Evolutionary conservation across 2,113 vertebrate genomes (phyloP), one percentile per base, ranked within the genome.

Genomic region (Protomyctophum bolini): DNA sequence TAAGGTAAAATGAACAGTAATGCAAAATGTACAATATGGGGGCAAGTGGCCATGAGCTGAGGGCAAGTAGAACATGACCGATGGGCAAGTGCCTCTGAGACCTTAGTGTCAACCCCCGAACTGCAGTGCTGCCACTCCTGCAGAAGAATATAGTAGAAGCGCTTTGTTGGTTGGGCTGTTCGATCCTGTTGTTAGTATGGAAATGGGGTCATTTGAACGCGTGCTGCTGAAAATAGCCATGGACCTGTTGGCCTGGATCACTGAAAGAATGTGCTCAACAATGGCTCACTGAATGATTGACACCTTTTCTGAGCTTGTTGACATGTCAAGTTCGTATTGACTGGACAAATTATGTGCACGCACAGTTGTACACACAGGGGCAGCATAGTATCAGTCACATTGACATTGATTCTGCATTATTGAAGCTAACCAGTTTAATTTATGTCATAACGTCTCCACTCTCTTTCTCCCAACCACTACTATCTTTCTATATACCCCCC

Each of bases 171-270:
- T 41, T 41, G 33, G 33, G 3, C 33, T 41, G 33, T 41, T 41
- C 10, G 29, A 55, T 54, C 21, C 1, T 54, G 56, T 64, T 3
- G 10, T 58, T 1, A 47, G 7, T 4, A 48, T 57, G 68, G 67
- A 71, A 77, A 82, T 11, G 14, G 45, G 70, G 74, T 77, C 74
- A 75, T 68, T 60, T n/a, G 15, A 59, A 66, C 28, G 54, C 47
- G 33, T 10, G 65, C 10, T 45, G 73, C 73, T 73, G 58, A 70
- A 81, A 77, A 72, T 76, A 62, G 78, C 64, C 8, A 54, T 1
- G 68, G 48, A 14, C 1, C 7, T 8, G 41, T 62, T 29, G 70
- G 45, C 66, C 66, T 2, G n/a, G 2, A 61, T 57, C 45, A n/a
- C 14, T 59, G 33, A 41, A 41, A 41, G 54, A 4, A 0, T 8